Base-by-base conservation (phyloP, 2,888 invertebrate species). In the Meganola albula region DNA sequence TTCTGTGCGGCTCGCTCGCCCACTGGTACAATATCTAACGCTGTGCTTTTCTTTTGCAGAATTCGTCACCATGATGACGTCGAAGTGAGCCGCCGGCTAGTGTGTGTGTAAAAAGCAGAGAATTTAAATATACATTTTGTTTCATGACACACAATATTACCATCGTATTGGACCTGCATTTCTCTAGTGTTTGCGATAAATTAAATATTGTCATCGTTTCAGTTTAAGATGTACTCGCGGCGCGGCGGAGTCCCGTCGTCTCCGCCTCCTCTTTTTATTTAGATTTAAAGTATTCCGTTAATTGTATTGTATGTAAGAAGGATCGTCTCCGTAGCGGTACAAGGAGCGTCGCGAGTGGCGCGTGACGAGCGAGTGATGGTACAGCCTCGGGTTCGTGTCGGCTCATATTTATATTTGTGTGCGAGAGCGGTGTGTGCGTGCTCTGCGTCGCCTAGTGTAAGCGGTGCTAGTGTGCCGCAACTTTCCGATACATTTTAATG, bases 11-110 rank as follows among this genome's bases (percentile, higher is more conserved):
- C 41, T 38, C 43, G 38, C 31, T 20, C 22, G 27, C 12, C 13
- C 10, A 1, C 13, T 16, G 27, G 7, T 13, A 40, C 30, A 13
- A 24, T 4, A 11, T 42, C 57, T 74, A 57, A 74, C 59, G 40
- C 24, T 2, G 3, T 13, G 34, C 30, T 35, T 38, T 56, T 73
- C 66, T 77, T 74, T 92, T 93, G 18, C 92, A 96, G 96, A 96
- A 92, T 96, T 96, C 91, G 96, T 96, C 91, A 96, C 96, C 91
- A 96, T 96, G 96, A 96, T 96, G 96, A 96, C 96, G 91, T 96
- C 96, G 91, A 96, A 96, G 94, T 96, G 95, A 96, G 91, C 91
- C 88, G 89, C 88, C 91, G 90, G 89, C 89, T 78, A 84, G 84
- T 80, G 84, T 83, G 86, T 85, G 85, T 86, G 84, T 86, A 82